Evolutionary conservation across 2,797 vertebrate species (phyloP), one percentile per base, ranked within the genome.

Genomic region (Chaetodon trifasciatus): DNA sequence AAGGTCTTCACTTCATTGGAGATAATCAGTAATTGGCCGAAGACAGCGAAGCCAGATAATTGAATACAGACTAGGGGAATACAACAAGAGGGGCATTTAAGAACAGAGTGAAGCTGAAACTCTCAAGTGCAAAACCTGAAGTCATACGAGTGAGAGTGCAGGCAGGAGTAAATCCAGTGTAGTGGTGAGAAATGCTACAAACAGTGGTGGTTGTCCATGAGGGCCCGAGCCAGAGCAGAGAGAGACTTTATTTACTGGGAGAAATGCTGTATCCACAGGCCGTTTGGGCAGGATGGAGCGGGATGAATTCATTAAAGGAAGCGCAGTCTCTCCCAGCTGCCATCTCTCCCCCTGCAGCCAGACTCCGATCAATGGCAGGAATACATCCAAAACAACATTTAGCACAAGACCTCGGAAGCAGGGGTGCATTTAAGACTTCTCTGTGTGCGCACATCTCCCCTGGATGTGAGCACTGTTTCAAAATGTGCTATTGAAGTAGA

Each of bases 371-470:
- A 95, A 95, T 96, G 93, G 92, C 87, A 94, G 91, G 94, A 96
- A 94, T 90, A 94, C 93, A 95, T 95, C 94, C 94, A 95, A 95
- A 95, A 94, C 92, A 96, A 94, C 92, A 91, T 96, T 96, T 96
- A 96, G 95, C 93, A 92, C 91, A 90, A 94, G 93, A 94, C 92
- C 95, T 91, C 90, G 91, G 92, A 96, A 94, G 91, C 92, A 91
- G 91, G 89, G 93, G 91, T 93, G 92, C 91, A 89, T 94, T 95
- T 94, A 94, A 92, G 91, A 94, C 92, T 91, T 89, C 82, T 93
- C 91, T 92, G 91, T 93, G 86, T 90, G 91, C 78, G 56, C 93
- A 77, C 84, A 88, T 91, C 89, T 94, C 89, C 91, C 89, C 90
- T 93, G 94, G 91, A 94, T 93, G 91, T 70, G 86, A 91, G 87